Percentiles rank a stretch among this genome's conserved stretches.
These are phyloP conservation scores for Neofelis nebulosa DNA, from an alignment of 2,113 vertebrate species.

Conservation along the genomic window DNA sequence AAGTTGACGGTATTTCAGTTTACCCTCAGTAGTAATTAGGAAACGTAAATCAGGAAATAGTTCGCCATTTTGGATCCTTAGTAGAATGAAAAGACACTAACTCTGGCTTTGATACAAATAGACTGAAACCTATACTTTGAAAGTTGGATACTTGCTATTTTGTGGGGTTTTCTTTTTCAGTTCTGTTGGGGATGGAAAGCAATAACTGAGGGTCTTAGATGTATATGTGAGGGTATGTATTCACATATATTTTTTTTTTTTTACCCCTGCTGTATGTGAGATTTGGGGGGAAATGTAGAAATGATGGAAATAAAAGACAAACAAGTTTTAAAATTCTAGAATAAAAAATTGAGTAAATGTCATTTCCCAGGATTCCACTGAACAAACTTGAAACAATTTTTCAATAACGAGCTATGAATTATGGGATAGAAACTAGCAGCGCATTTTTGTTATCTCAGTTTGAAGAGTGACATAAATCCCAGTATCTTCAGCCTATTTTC, in stretches of 20 bases:
- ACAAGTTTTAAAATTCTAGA: not conserved
- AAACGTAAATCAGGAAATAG: not conserved
- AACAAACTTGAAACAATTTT: not conserved
- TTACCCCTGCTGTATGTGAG: not conserved
- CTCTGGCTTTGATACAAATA: constrained; percentile 16
- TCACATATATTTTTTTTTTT: not conserved
- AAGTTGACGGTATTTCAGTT: constrained; percentile 31
- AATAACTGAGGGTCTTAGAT: not conserved
- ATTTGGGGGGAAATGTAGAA: not conserved
- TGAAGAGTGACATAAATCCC: not conserved
- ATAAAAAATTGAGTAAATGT: not conserved
- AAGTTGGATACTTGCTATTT: not conserved
- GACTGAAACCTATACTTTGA: not conserved
- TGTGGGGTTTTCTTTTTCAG: not conserved
- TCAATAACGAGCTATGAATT: not conserved
- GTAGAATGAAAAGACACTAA: not conserved
- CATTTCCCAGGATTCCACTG: not conserved
- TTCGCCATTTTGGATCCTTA: not conserved
- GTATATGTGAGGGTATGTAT: not conserved
- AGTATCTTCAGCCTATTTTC: not conserved
- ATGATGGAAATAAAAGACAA: not conserved
- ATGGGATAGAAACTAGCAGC: not conserved
- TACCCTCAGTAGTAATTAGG: not conserved
- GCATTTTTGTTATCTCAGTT: not conserved
- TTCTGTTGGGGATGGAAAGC: not conserved